Percentiles rank a stretch among this genome's conserved stretches.
Conservation (phyloP, 2,888 invertebrate species). For the Ctenicera cuprea region DNA sequence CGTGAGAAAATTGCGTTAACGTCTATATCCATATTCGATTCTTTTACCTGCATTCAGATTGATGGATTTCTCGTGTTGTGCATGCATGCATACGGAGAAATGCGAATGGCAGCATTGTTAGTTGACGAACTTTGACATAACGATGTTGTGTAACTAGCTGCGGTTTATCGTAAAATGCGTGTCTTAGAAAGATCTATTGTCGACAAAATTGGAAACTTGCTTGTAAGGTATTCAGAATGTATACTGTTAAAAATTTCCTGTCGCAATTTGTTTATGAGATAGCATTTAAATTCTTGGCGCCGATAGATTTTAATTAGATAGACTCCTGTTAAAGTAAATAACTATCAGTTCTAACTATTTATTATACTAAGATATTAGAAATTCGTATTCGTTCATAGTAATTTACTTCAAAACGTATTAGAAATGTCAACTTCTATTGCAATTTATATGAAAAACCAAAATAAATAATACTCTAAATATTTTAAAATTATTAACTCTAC, state of each 20-base stretch:
- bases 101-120: slow-evolving; percentile 8
- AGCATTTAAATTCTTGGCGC: slow-evolving; percentile 11
- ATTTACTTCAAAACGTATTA: no score
- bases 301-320: slow-evolving; percentile 4
- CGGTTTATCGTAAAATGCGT: slow-evolving; percentile 23
- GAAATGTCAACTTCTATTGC: no score
- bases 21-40: slow-evolving; percentile 19
- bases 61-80: slow-evolving; percentile 12
- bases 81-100: slow-evolving; percentile 6
- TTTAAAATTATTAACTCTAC: no score
- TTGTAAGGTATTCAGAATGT: background rate
- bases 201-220: slow-evolving; percentile 36
- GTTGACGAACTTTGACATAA: background rate
- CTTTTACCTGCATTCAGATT: background rate
- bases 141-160: slow-evolving; percentile 16
- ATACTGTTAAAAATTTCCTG: slow-evolving; percentile 7
- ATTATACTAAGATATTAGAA: background rate
- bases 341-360: background rate
- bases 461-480: no score
- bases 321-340: background rate
- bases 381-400: no score
- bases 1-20: slow-evolving; percentile 38
- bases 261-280: slow-evolving; percentile 31
- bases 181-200: slow-evolving; percentile 35
- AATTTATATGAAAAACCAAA: no score